These are phyloP conservation scores for Clivina fossor DNA, from an alignment of 2,888 invertebrate species.

Conservation along the genomic window DNA sequence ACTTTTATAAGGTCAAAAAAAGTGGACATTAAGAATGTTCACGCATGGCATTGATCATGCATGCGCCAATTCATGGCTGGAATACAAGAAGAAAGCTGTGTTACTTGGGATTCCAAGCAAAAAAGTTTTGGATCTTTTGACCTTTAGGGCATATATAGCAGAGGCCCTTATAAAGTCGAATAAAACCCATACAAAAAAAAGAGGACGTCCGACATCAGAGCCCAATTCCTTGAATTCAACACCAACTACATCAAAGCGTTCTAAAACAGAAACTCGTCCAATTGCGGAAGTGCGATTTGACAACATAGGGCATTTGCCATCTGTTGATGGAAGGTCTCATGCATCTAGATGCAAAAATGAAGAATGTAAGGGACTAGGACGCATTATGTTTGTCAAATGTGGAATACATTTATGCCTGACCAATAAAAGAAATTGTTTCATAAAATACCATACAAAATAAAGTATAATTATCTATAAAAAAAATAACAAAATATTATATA, in stretches of 20 bases:
- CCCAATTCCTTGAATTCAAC: no score
- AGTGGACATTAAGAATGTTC: constrained; percentile 39
- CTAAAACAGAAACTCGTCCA: constrained; percentile 28
- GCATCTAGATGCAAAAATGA: constrained; percentile 36
- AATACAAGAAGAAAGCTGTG: constrained; percentile 34
- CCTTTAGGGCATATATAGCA: constrained; percentile 7
- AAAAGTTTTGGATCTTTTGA: constrained; percentile 13
- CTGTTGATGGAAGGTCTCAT: constrained; percentile 33
- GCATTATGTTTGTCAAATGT: constrained; percentile 37
- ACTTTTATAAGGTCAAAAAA: constrained; percentile 40
- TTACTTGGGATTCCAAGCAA: constrained; percentile 18
- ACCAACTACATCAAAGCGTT: constrained; percentile 7
- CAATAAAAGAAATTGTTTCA: constrained; percentile 36
- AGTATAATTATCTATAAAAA: no score
- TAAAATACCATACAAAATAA: constrained; percentile 32
- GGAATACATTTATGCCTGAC: constrained; percentile 37
- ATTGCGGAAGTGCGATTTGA: constrained; percentile 35
- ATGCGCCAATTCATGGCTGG: constrained; percentile 40
- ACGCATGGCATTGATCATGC: constrained; percentile 40
- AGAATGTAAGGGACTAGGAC: constrained; percentile 36
- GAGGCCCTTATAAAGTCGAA: not conserved
- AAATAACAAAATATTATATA: no score
- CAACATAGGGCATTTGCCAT: constrained; percentile 36
- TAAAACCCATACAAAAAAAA: not conserved
- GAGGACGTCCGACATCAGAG: constrained; percentile 3